These are phyloP conservation scores for Bhutanitis thaidina DNA, from an alignment of 2,888 invertebrate genomes.

Conservation along the genomic window DNA sequence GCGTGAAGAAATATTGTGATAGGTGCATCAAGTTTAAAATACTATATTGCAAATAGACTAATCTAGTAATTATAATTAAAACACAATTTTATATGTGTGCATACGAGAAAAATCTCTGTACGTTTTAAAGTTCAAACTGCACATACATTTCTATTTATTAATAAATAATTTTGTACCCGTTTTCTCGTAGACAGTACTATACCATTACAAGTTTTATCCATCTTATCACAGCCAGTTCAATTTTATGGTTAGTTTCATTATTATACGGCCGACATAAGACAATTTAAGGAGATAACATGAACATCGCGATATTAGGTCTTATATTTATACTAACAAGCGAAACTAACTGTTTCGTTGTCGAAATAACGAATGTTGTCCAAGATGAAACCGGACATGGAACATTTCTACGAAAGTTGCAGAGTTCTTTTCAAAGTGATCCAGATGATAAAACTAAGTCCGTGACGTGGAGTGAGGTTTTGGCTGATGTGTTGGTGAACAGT, in stretches of 20 bases:
- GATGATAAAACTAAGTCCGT: conserved; percentile 40
- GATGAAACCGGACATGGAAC: conserved; percentile 43
- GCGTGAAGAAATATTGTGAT: too few species aligned
- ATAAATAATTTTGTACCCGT: too few species aligned
- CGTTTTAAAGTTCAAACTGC: too few species aligned
- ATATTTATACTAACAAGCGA: conserved; percentile 42
- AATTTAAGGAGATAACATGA: conserved; percentile 49
- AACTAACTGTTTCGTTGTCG: conserved; percentile 37
- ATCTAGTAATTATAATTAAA: too few species aligned
- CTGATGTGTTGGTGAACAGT: conserved; percentile 57
- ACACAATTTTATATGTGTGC: too few species aligned
- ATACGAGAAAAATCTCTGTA: too few species aligned
- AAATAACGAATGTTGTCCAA: conserved; percentile 35
- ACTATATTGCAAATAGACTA: too few species aligned
- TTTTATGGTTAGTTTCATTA: conserved; percentile 52
- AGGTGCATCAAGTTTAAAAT: too few species aligned
- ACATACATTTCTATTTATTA: too few species aligned
- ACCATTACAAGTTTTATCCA: conserved; percentile 44
- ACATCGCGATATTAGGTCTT: conserved; percentile 45
- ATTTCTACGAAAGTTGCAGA: conserved; percentile 62
- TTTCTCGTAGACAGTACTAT: conserved; percentile 42
- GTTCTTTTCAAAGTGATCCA: conserved; percentile 36
- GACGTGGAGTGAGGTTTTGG: conserved; percentile 64
- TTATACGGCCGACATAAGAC: conserved; percentile 48
- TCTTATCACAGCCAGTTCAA: conserved; percentile 51